Evolutionary conservation across 2,888 invertebrate genomes (phyloP), one percentile per base, ranked within the genome.

Genomic region (Agonopterix alstromeriana): DNA sequence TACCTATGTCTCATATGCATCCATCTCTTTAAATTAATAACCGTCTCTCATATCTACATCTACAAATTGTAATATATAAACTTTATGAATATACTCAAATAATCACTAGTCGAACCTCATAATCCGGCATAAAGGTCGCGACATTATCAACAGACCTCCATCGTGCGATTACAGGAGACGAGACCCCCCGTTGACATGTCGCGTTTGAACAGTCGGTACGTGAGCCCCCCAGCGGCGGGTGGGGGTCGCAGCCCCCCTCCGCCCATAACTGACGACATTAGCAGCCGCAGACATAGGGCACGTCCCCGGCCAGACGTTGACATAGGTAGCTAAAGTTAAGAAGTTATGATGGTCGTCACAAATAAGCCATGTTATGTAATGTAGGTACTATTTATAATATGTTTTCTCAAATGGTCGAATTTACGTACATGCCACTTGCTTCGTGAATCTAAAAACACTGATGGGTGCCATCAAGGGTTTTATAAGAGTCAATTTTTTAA

Each of bases 161-260:
- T 75, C 73, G 71, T 58, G 61, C 73, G 68, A 78, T 79, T 73
- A 71, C 70, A 65, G 55, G 73, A 79, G 80, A 77, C 70, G 70
- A 73, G 67, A 60, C 70, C 67, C 76, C 62, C 72, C 66, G 70
- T 68, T 86, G 87, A 88, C 87, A 86, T 88, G 84, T 82, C 78
- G 77, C 85, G 81, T 87, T 86, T 86, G 84, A 88, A 86, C 86
- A 84, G 85, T 71, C 79, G 68, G 79, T 81, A 86, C 86, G 85
- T 85, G 87, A 55, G 69, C 77, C 63, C 67, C 69, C 56, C 58
- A 55, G 42, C 8, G 11, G 10, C 42, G 8, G 10, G 10, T 11
- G 10, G 8, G 11, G n/a, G 10, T 38, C 42, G 11, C 65, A 57
- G 50, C 59, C 66, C 58, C 54, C 50, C 52, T 50, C 56, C 69